Percentiles rank a stretch among this genome's conserved stretches.
phyloP scores from a whole-genome alignment of 2,888 invertebrate genomes.

The Phania funesta region DNA sequence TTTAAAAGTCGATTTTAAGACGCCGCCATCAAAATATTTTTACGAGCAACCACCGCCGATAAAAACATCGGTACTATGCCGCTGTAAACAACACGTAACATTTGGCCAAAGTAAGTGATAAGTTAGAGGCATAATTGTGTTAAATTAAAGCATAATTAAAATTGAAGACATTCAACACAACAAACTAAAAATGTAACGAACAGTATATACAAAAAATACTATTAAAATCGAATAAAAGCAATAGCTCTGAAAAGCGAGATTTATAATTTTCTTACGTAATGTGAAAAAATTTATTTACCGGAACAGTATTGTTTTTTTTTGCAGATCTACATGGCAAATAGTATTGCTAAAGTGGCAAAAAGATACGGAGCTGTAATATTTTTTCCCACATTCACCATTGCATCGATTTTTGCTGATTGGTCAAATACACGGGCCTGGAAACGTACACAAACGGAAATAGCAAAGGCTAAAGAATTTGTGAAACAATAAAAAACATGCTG shows the following conservation, averaged over 20 bases:
- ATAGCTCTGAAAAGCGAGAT: background rate
- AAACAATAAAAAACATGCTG: slow-evolving; percentile 76
- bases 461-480: slow-evolving; percentile 69
- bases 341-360: slow-evolving; percentile 80
- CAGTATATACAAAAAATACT: background rate
- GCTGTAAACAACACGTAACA: background rate
- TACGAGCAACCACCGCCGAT: too few relatives aligned
- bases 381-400: slow-evolving; percentile 84
- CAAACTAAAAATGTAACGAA: background rate
- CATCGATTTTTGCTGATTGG: slow-evolving; percentile 87
- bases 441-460: slow-evolving; percentile 75
- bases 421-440: slow-evolving; percentile 88
- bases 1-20: too few relatives aligned
- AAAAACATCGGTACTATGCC: too few relatives aligned
- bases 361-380: slow-evolving; percentile 86
- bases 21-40: too few relatives aligned
- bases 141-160: background rate
- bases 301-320: background rate
- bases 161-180: background rate
- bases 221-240: background rate
- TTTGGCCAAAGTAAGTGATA: background rate
- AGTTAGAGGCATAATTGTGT: background rate
- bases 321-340: slow-evolving; percentile 74
- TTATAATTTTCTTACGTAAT: slow-evolving; percentile 43
- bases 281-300: slow-evolving; percentile 29